A percentile compares a stretch with the other conserved stretches of the same genome.
Conservation (phyloP, 2,113 vertebrate species). For the Syrmaticus mikado region DNA sequence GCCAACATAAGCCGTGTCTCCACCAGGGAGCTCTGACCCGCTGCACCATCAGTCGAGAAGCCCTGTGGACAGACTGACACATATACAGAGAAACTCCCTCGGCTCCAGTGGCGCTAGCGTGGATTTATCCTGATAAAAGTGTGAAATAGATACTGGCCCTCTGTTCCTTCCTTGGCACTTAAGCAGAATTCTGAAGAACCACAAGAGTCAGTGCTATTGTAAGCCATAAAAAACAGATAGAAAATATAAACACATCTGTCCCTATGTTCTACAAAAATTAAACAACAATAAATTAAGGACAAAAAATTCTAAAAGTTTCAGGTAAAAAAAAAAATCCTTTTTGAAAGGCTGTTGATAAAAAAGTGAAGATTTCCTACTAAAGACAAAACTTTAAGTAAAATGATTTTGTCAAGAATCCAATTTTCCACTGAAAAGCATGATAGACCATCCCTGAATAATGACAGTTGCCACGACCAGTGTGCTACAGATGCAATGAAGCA, state of each 20-base stretch:
- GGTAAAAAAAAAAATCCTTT: background rate
- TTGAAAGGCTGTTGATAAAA: conserved; percentile 24
- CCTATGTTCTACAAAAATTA: conserved; percentile 32
- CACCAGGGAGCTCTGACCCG: background rate
- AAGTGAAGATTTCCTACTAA: conserved; percentile 3
- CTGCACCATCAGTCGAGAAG: background rate
- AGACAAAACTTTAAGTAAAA: conserved; percentile 30
- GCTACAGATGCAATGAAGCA: conserved; percentile 19
- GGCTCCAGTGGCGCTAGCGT: background rate
- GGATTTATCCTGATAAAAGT: conserved; percentile 41
- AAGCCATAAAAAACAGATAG: conserved; percentile 44
- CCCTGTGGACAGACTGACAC: conserved; percentile 9
- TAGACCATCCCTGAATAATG: conserved; percentile 19
- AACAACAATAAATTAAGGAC: background rate
- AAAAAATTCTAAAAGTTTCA: conserved; percentile 5
- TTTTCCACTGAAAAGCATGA: conserved; percentile 37
- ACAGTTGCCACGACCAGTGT: background rate
- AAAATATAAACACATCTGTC: conserved; percentile 59
- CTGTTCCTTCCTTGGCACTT: conserved; percentile 43
- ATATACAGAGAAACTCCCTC: conserved; percentile 1
- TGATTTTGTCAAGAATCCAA: conserved; percentile 38
- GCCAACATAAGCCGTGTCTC: conserved; percentile 52
- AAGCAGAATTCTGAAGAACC: background rate
- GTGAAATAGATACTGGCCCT: conserved; percentile 37
- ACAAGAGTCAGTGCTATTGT: conserved; percentile 7